These are phyloP conservation scores for Resseliella maxima DNA, from an alignment of 2,888 invertebrate species.

Conservation along the genomic window DNA sequence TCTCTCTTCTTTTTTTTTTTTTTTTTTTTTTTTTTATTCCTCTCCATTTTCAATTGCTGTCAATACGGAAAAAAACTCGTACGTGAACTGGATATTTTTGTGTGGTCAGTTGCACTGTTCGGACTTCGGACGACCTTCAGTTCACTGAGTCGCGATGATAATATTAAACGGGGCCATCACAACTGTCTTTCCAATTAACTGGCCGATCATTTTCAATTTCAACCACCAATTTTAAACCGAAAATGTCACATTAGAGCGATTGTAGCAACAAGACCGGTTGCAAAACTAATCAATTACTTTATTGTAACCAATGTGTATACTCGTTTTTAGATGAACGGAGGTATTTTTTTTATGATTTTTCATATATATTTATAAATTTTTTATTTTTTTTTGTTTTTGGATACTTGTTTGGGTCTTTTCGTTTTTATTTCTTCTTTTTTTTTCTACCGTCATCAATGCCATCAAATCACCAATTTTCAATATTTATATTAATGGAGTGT, in stretches of 20 bases:
- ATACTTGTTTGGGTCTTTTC: not conserved
- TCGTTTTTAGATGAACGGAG: not conserved
- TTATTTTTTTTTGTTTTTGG: not conserved
- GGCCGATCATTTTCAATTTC: not conserved
- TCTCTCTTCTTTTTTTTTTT: no score
- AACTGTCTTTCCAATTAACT: not conserved
- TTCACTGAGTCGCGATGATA: not conserved
- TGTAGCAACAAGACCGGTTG: conserved; percentile 9
- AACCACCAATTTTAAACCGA: conserved; percentile 3
- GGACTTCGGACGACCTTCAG: not conserved
- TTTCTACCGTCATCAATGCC: not conserved
- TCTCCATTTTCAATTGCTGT: no score
- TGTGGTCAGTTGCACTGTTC: not conserved
- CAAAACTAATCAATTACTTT: not conserved
- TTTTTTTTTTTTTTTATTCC: no score
- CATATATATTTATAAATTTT: not conserved
- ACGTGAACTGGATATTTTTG: not conserved
- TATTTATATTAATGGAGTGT: not conserved
- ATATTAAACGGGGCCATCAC: not conserved
- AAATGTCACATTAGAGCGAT: not conserved
- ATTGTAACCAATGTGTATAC: not conserved
- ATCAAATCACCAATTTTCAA: not conserved
- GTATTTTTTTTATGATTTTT: no score
- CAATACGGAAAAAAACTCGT: no score
- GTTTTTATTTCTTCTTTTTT: not conserved